Base-by-base conservation (phyloP, 2,797 vertebrate species). In the Carduelis carduelis region DNA sequence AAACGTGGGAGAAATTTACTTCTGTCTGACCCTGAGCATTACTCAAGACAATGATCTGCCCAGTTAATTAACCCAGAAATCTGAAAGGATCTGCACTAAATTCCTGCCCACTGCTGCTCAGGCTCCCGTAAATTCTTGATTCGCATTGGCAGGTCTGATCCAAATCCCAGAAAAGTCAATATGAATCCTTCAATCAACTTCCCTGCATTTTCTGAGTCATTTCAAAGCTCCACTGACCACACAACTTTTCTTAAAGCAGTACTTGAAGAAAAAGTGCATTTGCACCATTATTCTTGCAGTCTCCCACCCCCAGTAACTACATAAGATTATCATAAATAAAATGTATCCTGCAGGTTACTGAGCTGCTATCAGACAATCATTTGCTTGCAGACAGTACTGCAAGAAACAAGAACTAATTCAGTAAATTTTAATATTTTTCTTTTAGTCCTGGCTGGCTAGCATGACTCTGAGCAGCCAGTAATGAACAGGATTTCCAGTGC, bases 51-150 rank as follows among this genome's bases (percentile, higher is more conserved):
- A 60, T 43, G 46, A 56, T 74, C 34, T 80, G 32, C 30, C 41
- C 68, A 85, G 64, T 89, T 92, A 89, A 89, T 92, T 89, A 93
- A 90, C 64, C 59, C 37, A 7, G 56, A 94, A 85, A 69, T 76
- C 78, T 35, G 35, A 94, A 60, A 69, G 44, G 41, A 74, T 82
- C 52, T 80, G 55, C 59, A 71, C 37, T 83, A 83, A 89, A 64
- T 91, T 91, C 64, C 72, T 80, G 23, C 41, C 30, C 34, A 5
- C 37, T 60, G 34, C 37, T 89, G 9, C 30, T 95, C 68, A 77
- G 65, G 39, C 39, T 83, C 26, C 52, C 5, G 0, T 83, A 91
- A 96, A 95, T 91, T 95, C 93, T 89, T 85, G 72, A 94, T 95
- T 92, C 59, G 32, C 34, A 76, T 79, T 69, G 81, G 70, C 81